Conservation (phyloP, 2,113 vertebrate species). For the Entomyzon cyanotis region DNA sequence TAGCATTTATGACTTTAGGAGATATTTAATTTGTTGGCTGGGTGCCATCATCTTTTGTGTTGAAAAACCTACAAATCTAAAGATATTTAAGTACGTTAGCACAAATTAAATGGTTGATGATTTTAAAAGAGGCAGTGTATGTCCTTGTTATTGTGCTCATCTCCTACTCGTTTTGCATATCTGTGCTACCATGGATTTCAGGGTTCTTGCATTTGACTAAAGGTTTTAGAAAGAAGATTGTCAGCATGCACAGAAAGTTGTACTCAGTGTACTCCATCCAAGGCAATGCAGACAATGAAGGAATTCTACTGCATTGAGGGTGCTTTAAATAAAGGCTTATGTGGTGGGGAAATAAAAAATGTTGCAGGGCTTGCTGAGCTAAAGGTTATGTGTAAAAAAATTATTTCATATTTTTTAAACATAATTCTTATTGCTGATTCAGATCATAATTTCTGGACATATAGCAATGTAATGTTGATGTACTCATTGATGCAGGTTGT, state of each 20-base stretch:
- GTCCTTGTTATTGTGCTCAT: background rate
- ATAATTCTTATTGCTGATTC: background rate
- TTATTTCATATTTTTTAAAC: background rate
- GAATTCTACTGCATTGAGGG: background rate
- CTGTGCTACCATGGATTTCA: background rate
- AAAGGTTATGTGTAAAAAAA: background rate
- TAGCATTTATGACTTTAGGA: background rate
- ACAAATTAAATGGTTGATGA: background rate
- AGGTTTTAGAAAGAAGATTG: background rate
- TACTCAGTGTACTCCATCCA: too few relatives aligned
- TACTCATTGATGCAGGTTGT: background rate
- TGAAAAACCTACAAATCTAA: conserved; percentile 12
- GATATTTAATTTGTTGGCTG: background rate
- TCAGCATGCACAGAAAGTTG: background rate
- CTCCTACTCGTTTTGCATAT: background rate
- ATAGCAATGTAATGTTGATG: background rate
- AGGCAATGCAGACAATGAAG: background rate
- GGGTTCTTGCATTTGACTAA: background rate
- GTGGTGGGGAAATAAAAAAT: background rate
- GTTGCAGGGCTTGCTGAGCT: background rate
- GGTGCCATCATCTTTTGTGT: background rate
- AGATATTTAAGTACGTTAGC: background rate
- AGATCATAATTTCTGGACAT: background rate
- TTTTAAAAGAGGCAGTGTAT: background rate
- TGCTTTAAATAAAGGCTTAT: background rate